Conservation (phyloP, 2,888 invertebrate genomes). For the Nysson spinosus region DNA sequence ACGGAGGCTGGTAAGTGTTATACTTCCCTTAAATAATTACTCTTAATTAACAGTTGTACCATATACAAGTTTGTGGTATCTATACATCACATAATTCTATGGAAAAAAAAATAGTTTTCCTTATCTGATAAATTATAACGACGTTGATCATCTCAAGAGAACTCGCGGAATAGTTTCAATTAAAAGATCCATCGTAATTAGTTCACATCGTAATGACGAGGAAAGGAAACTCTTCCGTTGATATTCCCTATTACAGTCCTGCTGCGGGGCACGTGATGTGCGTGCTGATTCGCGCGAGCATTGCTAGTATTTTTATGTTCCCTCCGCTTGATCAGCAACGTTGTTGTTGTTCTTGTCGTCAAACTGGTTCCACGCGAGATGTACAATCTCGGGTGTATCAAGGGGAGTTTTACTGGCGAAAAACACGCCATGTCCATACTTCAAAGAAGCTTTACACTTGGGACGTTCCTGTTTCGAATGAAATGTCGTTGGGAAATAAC, state of each 20-base stretch:
- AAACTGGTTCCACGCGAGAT: constrained; percentile 66
- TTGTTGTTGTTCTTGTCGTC: constrained; percentile 65
- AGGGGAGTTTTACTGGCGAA: constrained; percentile 4
- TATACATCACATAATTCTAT: too few relatives aligned
- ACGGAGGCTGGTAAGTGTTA: constrained; percentile 53
- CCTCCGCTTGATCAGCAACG: constrained; percentile 32
- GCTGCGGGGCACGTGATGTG: constrained; percentile 45
- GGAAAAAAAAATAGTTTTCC: too few relatives aligned
- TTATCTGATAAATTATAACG: background rate
- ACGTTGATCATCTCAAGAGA: background rate
- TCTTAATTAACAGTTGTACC: too few relatives aligned
- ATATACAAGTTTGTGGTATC: too few relatives aligned
- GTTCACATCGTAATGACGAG: background rate
- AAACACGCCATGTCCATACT: background rate
- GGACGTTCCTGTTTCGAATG: background rate
- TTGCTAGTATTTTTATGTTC: constrained; percentile 47
- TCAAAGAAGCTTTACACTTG: background rate
- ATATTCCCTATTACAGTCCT: constrained; percentile 54
- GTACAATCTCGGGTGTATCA: constrained; percentile 25
- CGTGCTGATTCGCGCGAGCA: constrained; percentile 43
- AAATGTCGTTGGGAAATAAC: background rate
- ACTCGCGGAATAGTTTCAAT: background rate
- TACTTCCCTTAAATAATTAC: too few relatives aligned
- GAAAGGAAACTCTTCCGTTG: constrained; percentile 15
- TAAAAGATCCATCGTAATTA: too few relatives aligned